Base-by-base conservation (phyloP, 2,113 vertebrate species). In the Brachypodius melanocephalos region DNA sequence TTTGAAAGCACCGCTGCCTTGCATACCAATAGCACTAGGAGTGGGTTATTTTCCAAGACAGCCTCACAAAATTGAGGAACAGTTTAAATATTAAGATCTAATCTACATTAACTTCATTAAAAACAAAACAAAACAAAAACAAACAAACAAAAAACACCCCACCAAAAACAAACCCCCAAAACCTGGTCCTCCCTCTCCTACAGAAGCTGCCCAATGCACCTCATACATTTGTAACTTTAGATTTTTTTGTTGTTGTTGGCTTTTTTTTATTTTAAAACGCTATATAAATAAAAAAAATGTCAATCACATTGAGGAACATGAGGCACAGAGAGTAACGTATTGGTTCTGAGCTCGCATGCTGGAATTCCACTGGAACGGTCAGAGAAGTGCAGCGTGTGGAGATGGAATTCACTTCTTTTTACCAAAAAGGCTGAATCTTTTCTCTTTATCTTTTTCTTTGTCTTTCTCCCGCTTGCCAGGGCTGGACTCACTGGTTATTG, bases 371-470 rank as follows among this genome's bases (percentile, higher is more conserved):
- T 98, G 98, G 96, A 98, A 98, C 98, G 97, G 95, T 97, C 97
- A 97, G 97, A 98, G 97, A 98, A 97, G 97, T 98, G 97, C 96
- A 97, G 97, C 96, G 96, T 81, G 96, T 95, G 92, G 89, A 96
- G 91, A 93, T 94, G 97, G 94, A 97, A 98, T 98, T 98, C 98
- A 99, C 91, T 99, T 99, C 98, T 99, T 99, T 97, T 99, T 99
- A 98, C 99, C 99, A 97, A 99, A 99, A 92, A 99, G 98, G 95
- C 99, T 99, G 98, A 99, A 99, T 93, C 99, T 98, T 95, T 99
- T 99, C 97, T 99, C 99, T 91, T 99, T 99, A 96, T 99, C 99
- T 97, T 99, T 99, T 96, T 99, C 99, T 94, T 99, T 99, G 95
- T 99, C 99, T 79, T 98, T 98, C 95, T 98, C 98, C 73, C 98